phyloP scores from a whole-genome alignment of 2,113 vertebrate species.

The Spermophilus dauricus region DNA sequence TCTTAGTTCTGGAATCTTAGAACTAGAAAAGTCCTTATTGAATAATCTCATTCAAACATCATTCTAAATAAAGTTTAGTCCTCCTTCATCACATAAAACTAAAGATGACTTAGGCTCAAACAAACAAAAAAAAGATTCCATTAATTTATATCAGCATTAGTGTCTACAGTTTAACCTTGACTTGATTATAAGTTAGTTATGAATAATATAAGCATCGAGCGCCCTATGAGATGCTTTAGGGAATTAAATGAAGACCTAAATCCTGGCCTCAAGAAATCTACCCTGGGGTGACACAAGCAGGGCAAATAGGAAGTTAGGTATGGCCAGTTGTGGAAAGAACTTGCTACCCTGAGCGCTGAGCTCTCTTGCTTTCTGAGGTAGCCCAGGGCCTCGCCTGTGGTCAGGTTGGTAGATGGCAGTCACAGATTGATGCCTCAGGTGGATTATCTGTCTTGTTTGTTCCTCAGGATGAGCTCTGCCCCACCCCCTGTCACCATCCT shows the following conservation, averaged over 20 bases:
- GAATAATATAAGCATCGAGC: constrained; percentile 3
- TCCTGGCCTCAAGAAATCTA: constrained; percentile 2
- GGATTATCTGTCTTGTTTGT: neutral
- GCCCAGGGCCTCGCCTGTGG: neutral
- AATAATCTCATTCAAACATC: constrained; percentile 21
- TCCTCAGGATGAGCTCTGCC: neutral
- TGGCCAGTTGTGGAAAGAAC: neutral
- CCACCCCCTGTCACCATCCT: neutral
- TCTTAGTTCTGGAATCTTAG: neutral
- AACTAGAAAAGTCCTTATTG: neutral
- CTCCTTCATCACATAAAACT: neutral
- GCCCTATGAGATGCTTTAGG: neutral
- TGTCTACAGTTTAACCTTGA: neutral
- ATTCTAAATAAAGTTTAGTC: neutral
- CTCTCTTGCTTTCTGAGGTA: neutral
- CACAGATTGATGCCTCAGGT: neutral
- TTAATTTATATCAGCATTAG: neutral
- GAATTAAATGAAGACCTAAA: neutral
- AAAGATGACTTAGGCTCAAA: neutral
- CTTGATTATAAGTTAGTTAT: neutral
- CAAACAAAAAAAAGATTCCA: neutral
- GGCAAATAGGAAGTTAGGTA: neutral
- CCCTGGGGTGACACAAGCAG: neutral
- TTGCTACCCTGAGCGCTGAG: neutral
- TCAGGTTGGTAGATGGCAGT: neutral